Conservation (phyloP, 2,113 vertebrate genomes). For the Poeciliopsis turrubarensis region DNA sequence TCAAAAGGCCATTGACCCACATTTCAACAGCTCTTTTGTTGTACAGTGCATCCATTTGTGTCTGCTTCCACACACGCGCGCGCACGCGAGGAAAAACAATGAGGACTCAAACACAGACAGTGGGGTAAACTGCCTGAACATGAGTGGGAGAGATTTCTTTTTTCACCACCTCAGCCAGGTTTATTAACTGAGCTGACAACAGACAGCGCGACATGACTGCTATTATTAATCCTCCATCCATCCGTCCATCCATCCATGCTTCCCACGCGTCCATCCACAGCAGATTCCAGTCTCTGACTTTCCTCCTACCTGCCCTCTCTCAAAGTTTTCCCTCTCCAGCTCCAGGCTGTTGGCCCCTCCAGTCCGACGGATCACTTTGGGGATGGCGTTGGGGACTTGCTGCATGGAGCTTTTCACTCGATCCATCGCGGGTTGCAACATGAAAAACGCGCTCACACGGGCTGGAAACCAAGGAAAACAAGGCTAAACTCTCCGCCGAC, state of each 20-base stretch:
- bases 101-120: neutral
- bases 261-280: too few species aligned
- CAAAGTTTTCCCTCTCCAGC: conserved; percentile 88
- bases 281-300: neutral
- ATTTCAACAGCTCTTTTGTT: conserved; percentile 69
- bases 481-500: conserved; percentile 7
- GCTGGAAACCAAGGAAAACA: too few species aligned
- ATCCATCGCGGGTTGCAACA: conserved; percentile 78
- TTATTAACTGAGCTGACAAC: conserved; percentile 22
- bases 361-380: conserved; percentile 86
- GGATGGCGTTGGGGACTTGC: conserved; percentile 89
- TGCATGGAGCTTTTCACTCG: conserved; percentile 89
- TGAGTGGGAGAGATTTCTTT: neutral
- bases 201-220: conserved; percentile 9
- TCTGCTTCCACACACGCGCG: conserved; percentile 35
- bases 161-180: neutral
- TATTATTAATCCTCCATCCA: conserved; percentile 2
- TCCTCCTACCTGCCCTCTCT: conserved; percentile 84
- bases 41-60: conserved; percentile 34
- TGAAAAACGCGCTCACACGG: neutral
- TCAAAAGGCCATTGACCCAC: conserved; percentile 66
- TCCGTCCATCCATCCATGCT: neutral
- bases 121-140: neutral
- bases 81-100: neutral
- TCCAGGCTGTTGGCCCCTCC: conserved; percentile 84